A percentile compares a stretch with the other conserved stretches of the same genome.
These are phyloP conservation scores for Congeria kusceri DNA, from an alignment of 2,888 invertebrate species.

Conservation along the genomic window DNA sequence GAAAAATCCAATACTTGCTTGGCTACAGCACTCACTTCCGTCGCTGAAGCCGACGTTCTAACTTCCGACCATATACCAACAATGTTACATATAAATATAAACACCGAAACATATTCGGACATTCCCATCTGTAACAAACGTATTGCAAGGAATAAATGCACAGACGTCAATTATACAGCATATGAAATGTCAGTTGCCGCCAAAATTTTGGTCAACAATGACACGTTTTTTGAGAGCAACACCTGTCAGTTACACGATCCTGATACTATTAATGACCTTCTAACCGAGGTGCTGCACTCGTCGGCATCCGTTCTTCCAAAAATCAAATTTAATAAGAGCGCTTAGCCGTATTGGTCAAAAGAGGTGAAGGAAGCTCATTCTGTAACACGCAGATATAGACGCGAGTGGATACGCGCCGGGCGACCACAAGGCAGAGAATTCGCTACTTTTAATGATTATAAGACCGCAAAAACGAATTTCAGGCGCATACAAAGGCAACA, in stretches of 20 bases:
- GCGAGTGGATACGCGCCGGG: conserved; percentile 21
- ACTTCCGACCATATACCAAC: conserved; percentile 20
- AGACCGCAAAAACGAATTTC: conserved; percentile 25
- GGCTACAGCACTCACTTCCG: background rate
- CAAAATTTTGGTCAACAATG: too few relatives aligned
- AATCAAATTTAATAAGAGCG: conserved; percentile 26
- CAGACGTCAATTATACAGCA: too few relatives aligned
- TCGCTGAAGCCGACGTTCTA: background rate
- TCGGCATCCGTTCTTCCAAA: background rate
- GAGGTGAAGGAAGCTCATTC: conserved; percentile 30
- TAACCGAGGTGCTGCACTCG: background rate
- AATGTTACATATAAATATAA: too few relatives aligned
- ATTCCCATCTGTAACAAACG: too few relatives aligned
- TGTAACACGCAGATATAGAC: conserved; percentile 11
- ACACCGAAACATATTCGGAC: too few relatives aligned
- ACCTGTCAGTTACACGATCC: too few relatives aligned
- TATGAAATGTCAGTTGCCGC: too few relatives aligned
- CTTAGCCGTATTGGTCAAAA: conserved; percentile 35
- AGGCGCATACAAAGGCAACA: background rate
- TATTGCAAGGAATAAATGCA: too few relatives aligned
- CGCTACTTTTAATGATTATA: conserved; percentile 22
- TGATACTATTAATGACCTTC: too few relatives aligned
- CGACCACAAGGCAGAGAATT: conserved; percentile 18
- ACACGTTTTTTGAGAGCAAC: too few relatives aligned
- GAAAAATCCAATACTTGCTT: background rate